These are phyloP conservation scores for Sciurus vulgaris DNA, from an alignment of 2,797 vertebrate genomes.

Conservation along the genomic window DNA sequence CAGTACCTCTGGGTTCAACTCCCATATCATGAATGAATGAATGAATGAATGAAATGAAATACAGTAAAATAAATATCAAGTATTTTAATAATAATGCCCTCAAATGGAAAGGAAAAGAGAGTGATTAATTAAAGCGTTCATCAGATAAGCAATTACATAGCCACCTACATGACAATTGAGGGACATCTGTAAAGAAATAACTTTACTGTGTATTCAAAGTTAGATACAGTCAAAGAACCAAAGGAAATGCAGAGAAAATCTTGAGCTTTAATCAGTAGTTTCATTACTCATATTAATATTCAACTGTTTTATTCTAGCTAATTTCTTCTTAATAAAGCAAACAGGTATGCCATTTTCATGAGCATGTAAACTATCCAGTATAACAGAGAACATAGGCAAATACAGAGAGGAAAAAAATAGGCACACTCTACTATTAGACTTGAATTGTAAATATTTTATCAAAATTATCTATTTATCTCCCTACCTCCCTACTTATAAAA, in stretches of 20 bases:
- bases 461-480: background rate
- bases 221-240: background rate
- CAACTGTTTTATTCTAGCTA: background rate
- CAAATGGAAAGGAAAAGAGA: background rate
- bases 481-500: background rate
- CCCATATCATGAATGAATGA: too few species aligned
- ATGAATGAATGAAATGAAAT: too few species aligned
- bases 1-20: too few species aligned
- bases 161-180: background rate
- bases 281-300: background rate
- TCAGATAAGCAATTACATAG: background rate
- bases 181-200: background rate
- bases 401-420: background rate
- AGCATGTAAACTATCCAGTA: background rate
- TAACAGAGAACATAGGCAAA: background rate
- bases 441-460: background rate
- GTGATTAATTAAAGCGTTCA: background rate
- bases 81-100: background rate
- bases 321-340: constrained; percentile 22
- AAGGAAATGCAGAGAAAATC: background rate
- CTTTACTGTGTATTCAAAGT: background rate
- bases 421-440: background rate
- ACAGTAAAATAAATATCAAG: background rate
- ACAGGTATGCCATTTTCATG: background rate
- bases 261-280: background rate